phyloP scores from a whole-genome alignment of 2,888 invertebrate species.

The Eupithecia abbreviata region DNA sequence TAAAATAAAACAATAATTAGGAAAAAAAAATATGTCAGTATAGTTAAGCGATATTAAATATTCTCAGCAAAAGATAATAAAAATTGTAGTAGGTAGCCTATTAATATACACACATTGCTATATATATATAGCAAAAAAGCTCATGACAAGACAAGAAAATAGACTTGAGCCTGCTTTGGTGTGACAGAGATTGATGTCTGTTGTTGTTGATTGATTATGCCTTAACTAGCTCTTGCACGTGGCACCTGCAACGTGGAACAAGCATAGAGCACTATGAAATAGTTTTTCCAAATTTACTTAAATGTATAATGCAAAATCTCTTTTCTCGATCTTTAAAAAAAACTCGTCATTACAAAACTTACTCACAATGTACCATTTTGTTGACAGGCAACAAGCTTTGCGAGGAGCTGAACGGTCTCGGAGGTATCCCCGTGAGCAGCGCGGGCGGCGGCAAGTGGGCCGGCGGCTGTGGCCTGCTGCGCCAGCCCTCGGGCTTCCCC shows the following conservation, averaged over 20 bases:
- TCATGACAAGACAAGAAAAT: background rate
- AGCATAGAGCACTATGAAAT: background rate
- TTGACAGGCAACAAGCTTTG: constrained; percentile 76
- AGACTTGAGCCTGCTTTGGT: background rate
- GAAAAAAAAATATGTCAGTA: background rate
- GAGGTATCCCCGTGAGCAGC: constrained; percentile 67
- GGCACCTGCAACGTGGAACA: background rate
- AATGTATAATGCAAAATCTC: background rate
- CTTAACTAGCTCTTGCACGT: background rate
- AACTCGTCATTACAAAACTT: background rate
- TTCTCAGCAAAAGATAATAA: no score
- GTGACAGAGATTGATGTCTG: background rate
- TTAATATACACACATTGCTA: no score
- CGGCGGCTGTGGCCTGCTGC: constrained; percentile 86
- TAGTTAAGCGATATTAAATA: background rate
- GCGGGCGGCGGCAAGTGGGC: constrained; percentile 82
- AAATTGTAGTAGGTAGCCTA: no score
- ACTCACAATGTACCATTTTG: constrained; percentile 30
- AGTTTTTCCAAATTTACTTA: background rate
- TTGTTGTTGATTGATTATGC: constrained; percentile 25
- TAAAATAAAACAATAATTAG: background rate
- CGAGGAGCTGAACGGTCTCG: constrained; percentile 74
- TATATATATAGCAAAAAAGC: background rate
- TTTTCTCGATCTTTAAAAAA: background rate
- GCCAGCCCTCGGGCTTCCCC: constrained; percentile 85